Base-by-base conservation (phyloP, 2,888 invertebrate species). In the Lucinisca nassula region DNA sequence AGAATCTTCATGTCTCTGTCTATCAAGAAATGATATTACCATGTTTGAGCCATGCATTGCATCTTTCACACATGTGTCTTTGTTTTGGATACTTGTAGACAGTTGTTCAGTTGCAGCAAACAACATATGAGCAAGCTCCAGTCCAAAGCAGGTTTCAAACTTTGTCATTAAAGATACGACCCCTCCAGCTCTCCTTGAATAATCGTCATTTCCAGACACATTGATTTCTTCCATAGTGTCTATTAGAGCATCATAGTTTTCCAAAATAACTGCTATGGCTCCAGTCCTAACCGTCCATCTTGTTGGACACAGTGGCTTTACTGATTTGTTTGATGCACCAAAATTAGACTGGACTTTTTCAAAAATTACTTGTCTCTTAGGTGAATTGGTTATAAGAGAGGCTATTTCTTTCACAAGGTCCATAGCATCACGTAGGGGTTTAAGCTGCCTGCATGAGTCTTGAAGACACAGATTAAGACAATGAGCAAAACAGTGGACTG, bases 251-350 rank as follows among this genome's bases (percentile, higher is more conserved):
- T 77, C 61, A 61, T 89, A 87, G 67, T 89, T 87, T 58, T 79
- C 70, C 12, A 88, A 73, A 24, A 86, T 76, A 40, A 49, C 37
- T 17, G 35, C 61, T 17, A 87, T 74, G 10, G 84, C 76, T 51
- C 51, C 76, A 27, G 84, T 87, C 14, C 87, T 76, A 30, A 81
- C 87, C 17, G 89, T 87, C 84, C 89, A 89, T 51, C 86, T 58
- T 10, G 86, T 87, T 35, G 82, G 89, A 75, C 89, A 89, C 35
- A 89, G 61, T n/a, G 78, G 86, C 73, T 70, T 67, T 14, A 67
- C 75, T 6, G 58, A n/a, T 70, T 78, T 49, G 17, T 45, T 51
- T 27, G 76, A 61, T 14, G 37, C 24, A 27, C 75, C 73, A 51
- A 55, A 32, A 21, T 73, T 27, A 8, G n/a, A n/a, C 74, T 84